phyloP scores from a whole-genome alignment of 2,888 invertebrate genomes.

The Leptopilina myrica region DNA sequence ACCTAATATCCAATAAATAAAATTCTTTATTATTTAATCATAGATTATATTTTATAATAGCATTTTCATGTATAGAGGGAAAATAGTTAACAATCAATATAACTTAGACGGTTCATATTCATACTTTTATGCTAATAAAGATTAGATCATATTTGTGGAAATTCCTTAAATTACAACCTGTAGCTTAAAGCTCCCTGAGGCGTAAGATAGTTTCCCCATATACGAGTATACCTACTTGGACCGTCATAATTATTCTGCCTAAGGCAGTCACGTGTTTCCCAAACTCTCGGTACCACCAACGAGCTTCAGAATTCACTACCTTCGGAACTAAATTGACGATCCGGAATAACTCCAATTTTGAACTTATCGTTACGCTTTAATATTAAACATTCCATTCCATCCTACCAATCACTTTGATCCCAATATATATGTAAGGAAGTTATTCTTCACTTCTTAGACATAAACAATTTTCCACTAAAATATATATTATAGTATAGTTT shows the following conservation, averaged over 20 bases:
- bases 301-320: constrained; percentile 46
- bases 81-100: constrained; percentile 6
- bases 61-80: not conserved
- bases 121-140: constrained; percentile 10
- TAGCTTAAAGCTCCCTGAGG: constrained; percentile 28
- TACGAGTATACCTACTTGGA: constrained; percentile 49
- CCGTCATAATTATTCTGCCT: constrained; percentile 62
- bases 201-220: constrained; percentile 30
- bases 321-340: constrained; percentile 37
- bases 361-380: constrained; percentile 33
- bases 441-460: no score
- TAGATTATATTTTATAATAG: not conserved
- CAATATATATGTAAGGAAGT: no score
- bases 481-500: no score
- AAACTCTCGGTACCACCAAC: constrained; percentile 41
- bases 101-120: not conserved
- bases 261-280: constrained; percentile 57
- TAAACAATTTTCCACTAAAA: no score
- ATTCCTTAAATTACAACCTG: constrained; percentile 29
- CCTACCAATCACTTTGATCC: constrained; percentile 6
- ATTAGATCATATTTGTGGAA: constrained; percentile 31
- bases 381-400: constrained; percentile 35
- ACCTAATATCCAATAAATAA: no score
- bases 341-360: constrained; percentile 20
- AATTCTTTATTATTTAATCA: not conserved